Conservation (phyloP, 2,113 vertebrate genomes). For the Oreochromis spilurus region DNA sequence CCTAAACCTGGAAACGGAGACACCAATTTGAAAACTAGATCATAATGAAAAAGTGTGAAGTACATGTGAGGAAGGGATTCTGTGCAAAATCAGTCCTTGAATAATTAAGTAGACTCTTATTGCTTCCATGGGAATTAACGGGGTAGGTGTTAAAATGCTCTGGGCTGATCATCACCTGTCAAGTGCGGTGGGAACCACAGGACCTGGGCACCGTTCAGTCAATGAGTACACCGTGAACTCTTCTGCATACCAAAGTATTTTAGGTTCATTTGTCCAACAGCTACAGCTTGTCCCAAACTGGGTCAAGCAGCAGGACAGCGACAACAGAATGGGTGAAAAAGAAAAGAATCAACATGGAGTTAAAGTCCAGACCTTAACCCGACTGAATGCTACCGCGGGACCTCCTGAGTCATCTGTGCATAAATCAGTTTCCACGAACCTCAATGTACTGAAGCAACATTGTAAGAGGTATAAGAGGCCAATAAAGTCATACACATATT, state of each 20-base stretch:
- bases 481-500: neutral
- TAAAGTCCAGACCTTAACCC: neutral
- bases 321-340: neutral
- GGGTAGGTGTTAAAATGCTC: neutral
- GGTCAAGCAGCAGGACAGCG: neutral
- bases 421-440: neutral
- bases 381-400: accelerated
- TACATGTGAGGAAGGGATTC: neutral
- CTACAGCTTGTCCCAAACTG: neutral
- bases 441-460: neutral
- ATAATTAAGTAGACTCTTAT: neutral
- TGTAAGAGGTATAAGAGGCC: neutral
- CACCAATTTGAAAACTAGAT: neutral
- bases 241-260: neutral
- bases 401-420: neutral
- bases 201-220: neutral
- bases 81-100: neutral
- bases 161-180: neutral
- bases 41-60: neutral
- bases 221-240: neutral
- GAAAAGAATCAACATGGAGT: neutral
- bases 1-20: neutral
- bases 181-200: neutral
- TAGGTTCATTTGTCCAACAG: neutral
- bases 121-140: neutral